Base-by-base conservation (phyloP, 2,113 vertebrate genomes). In the Catharus minimus region DNA sequence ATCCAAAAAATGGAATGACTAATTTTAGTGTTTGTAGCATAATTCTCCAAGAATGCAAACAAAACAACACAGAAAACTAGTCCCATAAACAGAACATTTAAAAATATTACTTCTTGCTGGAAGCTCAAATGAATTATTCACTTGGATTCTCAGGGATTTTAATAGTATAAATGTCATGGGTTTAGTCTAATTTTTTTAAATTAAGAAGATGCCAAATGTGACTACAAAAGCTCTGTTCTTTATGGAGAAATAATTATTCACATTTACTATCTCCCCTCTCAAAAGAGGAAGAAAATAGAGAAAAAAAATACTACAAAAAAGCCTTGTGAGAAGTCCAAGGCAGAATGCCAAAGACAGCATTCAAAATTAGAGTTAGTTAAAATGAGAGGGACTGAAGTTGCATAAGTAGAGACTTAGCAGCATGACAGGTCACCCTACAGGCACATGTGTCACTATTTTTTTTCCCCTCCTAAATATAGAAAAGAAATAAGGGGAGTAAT, bases 311-410 rank as follows among this genome's bases (percentile, higher is more conserved):
- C 6, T 8, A n/a, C 5, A 82, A 68, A 61, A 71, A 82, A 68
- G 1, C 33, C 81, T 85, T 83, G 26, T 89, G 65, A 88, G 89
- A 76, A 81, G 65, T 80, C 44, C 32, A 41, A 86, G 75, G 87
- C 82, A 89, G 33, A 89, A 87, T 75, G 84, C 85, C 94, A 96
- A 96, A 93, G 75, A 83, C 72, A 92, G 72, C 72, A 88, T 93
- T 94, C 89, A 93, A 92, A 95, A 86, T 93, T 93, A 83, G 72
- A 86, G 19, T 88, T 81, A 60, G 73, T 86, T 93, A 69, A 94
- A 96, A 90, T 66, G 41, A 81, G 68, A 80, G 52, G 65, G 65
- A 88, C 65, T 79, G 33, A n/a, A 64, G 75, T 81, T 91, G 79
- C 71, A 52, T 65, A 92, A 90, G 89, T 50, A 92, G 85, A 96